phyloP scores from a whole-genome alignment of 2,113 vertebrate genomes.

The Camelus bactrianus region DNA sequence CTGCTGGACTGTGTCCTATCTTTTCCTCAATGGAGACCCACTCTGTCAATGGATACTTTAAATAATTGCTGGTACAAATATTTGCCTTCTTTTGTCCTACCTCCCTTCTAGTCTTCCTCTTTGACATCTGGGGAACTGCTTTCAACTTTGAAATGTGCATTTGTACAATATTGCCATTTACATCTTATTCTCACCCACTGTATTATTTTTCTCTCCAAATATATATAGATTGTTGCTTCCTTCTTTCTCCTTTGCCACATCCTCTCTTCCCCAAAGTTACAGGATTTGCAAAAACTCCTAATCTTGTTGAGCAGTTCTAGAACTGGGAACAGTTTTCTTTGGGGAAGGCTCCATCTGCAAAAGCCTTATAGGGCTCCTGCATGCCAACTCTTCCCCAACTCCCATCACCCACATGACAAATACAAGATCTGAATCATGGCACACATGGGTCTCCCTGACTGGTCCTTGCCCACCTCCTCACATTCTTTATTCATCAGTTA shows the following conservation, averaged over 20 bases:
- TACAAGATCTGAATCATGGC: background rate
- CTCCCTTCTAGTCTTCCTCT: background rate
- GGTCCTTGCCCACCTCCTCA: too few species aligned
- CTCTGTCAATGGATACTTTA: background rate
- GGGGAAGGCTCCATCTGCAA: background rate
- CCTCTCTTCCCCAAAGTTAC: background rate
- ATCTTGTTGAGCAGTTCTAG: background rate
- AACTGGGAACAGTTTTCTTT: background rate
- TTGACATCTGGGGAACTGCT: background rate
- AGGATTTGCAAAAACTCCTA: background rate
- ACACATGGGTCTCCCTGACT: background rate
- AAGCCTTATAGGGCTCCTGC: background rate
- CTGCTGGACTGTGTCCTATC: background rate
- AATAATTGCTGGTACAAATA: background rate
- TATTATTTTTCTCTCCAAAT: background rate
- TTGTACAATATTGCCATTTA: background rate
- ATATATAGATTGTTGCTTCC: background rate
- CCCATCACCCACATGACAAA: background rate
- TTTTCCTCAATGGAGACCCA: background rate
- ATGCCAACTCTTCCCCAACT: background rate
- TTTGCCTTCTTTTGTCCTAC: background rate
- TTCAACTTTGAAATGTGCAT: background rate
- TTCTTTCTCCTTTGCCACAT: background rate
- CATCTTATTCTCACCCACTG: background rate
- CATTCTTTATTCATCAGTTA: background rate